phyloP scores from a whole-genome alignment of 2,888 invertebrate species.

The Pseudococcus jackbeardsleyi region DNA sequence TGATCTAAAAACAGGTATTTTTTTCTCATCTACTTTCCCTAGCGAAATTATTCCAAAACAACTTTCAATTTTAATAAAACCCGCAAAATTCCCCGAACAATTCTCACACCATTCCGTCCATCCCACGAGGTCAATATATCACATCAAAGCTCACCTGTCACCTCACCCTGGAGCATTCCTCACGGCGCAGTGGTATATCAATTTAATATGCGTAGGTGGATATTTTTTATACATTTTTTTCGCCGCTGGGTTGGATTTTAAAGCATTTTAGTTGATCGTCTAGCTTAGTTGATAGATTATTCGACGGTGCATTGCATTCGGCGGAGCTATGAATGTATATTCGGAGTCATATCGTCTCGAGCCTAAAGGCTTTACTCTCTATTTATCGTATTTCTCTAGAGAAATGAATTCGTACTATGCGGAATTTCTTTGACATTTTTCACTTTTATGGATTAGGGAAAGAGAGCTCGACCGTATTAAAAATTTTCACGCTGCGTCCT shows the following conservation, averaged over 20 bases:
- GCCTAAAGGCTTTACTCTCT: background rate
- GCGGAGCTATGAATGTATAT: background rate
- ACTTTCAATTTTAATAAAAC: background rate
- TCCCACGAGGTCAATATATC: background rate
- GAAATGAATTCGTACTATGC: conserved; percentile 26
- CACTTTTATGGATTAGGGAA: conserved; percentile 25
- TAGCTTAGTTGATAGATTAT: conserved; percentile 1
- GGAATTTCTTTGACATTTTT: conserved; percentile 39
- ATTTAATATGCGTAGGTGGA: background rate
- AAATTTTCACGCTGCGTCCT: conserved; percentile 24
- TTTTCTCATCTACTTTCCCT: too few relatives aligned
- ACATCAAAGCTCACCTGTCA: background rate
- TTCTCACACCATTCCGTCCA: background rate
- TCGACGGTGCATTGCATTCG: background rate
- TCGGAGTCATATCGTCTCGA: conserved; percentile 15
- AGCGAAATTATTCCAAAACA: background rate
- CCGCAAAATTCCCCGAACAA: background rate
- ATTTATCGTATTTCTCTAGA: conserved; percentile 30
- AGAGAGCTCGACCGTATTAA: conserved; percentile 30
- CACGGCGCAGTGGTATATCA: background rate
- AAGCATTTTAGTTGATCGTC: conserved; percentile 11
- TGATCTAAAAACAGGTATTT: too few relatives aligned
- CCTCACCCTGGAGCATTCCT: background rate
- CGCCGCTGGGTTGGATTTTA: background rate
- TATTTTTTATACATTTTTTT: background rate